Base-by-base conservation (phyloP, 2,113 vertebrate genomes). In the Sturnus vulgaris region DNA sequence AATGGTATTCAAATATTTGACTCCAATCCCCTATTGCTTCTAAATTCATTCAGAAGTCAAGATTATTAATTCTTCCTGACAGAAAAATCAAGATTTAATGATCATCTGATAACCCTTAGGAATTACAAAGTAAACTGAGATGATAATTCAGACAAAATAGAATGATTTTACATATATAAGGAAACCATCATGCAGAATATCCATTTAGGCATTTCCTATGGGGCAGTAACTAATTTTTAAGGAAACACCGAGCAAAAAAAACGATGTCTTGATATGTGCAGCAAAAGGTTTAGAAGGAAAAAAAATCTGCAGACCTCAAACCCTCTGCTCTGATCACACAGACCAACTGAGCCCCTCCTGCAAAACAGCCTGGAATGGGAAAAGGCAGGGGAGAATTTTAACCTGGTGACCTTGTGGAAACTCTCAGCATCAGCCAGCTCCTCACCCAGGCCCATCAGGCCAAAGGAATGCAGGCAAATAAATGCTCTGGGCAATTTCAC, bases 1-100 rank as follows among this genome's bases (percentile, higher is more conserved):
- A 95, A 97, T 78, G 71, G 78, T 92, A 97, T 97, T 98, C 96
- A 97, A 97, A 98, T 96, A 97, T 97, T 98, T 97, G 88, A 97
- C 82, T 83, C 92, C 96, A 96, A 96, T 96, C 92, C 92, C 88
- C 93, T 80, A 96, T 84, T 97, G 96, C 97, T 97, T 97, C 98
- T 97, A 97, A 98, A 98, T 98, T 98, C 95, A 97, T 95, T 98
- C 96, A 95, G 91, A 98, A 97, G 98, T 97, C 97, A 98, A 97
- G 97, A 98, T 98, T 98, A 97, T 98, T 98, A 98, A 99, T 98
- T 98, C 97, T 98, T 96, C 96, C 93, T 98, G 98, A 99, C 98
- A 98, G 97, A 98, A 99, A 99, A 99, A 99, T 99, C 97, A 98
- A 99, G 98, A 98, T 98, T 99, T 99, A 99, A 98, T 99, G 98